phyloP scores from a whole-genome alignment of 2,113 vertebrate species.

The Pomatostomus ruficeps region DNA sequence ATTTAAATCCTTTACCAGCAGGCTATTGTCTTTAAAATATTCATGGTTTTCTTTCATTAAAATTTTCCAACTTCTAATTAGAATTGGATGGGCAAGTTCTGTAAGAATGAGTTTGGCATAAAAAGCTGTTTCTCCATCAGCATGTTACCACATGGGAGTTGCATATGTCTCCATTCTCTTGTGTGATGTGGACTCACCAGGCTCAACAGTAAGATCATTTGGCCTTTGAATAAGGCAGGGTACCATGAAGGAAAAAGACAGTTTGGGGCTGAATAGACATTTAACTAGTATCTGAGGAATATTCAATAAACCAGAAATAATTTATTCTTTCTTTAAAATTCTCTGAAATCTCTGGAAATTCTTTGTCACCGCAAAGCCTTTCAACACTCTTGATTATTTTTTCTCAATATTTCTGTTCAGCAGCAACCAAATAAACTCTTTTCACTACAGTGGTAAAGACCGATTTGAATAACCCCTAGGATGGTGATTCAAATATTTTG shows the following conservation, averaged over 20 bases:
- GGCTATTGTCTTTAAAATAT: conserved; percentile 45
- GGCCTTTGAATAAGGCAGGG: neutral
- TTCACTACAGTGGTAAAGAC: neutral
- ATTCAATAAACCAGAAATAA: neutral
- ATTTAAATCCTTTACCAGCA: neutral
- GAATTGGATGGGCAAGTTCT: neutral
- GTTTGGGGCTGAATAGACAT: neutral
- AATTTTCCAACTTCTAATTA: conserved; percentile 23
- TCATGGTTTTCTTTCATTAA: conserved; percentile 22
- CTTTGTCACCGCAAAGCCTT: neutral
- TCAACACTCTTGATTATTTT: neutral
- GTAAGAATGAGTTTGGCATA: conserved; percentile 1
- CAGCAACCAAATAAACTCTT: neutral
- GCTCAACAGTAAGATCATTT: neutral
- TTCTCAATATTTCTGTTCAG: neutral
- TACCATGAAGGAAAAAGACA: neutral
- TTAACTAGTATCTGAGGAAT: neutral
- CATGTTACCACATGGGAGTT: neutral
- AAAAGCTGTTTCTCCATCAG: conserved; percentile 9
- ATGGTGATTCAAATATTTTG: neutral
- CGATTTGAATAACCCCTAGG: neutral
- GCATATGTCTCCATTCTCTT: neutral
- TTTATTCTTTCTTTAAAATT: neutral
- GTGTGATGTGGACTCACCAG: neutral
- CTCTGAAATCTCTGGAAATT: neutral